These are phyloP conservation scores for Diadema setosum DNA, from an alignment of 35 echinoderm and acorn worm species.

Conservation along the genomic window DNA sequence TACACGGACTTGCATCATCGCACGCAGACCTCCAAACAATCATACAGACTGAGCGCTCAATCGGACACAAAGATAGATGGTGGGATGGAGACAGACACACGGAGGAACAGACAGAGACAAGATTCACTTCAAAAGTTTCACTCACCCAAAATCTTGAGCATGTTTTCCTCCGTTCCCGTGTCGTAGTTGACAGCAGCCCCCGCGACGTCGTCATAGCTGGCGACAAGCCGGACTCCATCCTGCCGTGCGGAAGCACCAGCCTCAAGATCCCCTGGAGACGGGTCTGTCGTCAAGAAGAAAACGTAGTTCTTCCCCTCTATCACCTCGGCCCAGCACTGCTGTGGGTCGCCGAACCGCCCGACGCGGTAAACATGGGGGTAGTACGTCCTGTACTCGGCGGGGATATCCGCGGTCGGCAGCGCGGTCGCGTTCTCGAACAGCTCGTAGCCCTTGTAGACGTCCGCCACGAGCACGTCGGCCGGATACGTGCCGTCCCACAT, in stretches of 20 bases:
- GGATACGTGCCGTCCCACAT: background rate
- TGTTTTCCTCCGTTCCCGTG: background rate
- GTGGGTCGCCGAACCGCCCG: background rate
- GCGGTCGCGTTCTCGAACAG: slow-evolving; percentile 15
- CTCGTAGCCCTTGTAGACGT: slow-evolving; percentile 50
- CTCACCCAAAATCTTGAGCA: slow-evolving; percentile 27
- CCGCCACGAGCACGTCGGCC: slow-evolving; percentile 17
- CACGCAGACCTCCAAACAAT: no score
- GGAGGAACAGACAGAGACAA: no score
- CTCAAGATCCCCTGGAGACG: background rate
- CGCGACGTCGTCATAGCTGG: slow-evolving; percentile 13
- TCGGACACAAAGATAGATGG: no score
- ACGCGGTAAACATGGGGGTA: slow-evolving; percentile 22
- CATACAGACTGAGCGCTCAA: no score
- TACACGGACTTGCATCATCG: no score
- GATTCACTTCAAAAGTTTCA: no score
- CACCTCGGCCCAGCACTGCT: slow-evolving; percentile 4
- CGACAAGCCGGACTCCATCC: slow-evolving; percentile 9
- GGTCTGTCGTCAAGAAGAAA: slow-evolving; percentile 17
- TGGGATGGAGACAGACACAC: no score
- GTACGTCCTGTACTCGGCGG: background rate
- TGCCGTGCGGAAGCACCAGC: background rate
- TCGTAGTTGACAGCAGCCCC: slow-evolving; percentile 10
- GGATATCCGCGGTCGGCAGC: background rate
- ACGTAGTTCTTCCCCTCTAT: background rate